Conservation (phyloP, 2,113 vertebrate genomes). For the Andinoacara biseriatus region DNA sequence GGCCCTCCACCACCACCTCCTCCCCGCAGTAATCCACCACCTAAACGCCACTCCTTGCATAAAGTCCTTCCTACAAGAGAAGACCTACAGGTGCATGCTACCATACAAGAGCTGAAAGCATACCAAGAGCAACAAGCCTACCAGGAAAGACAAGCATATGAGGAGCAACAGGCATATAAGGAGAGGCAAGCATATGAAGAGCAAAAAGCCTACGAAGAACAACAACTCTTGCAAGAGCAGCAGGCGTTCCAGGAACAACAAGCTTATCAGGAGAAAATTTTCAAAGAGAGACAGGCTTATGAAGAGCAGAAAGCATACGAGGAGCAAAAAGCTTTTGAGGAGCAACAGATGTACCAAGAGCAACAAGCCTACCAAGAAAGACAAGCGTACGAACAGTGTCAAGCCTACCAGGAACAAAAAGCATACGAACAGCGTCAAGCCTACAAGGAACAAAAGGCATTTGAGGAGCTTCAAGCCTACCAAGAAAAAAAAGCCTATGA, state of each 20-base stretch:
- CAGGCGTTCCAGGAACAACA: slow-evolving; percentile 59
- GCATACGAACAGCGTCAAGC: slow-evolving; percentile 58
- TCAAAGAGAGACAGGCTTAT: slow-evolving; percentile 69
- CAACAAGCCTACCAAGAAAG: slow-evolving; percentile 58
- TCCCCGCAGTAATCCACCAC: slow-evolving; percentile 77
- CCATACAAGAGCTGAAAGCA: slow-evolving; percentile 72
- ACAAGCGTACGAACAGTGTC: slow-evolving; percentile 54
- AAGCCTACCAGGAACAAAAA: slow-evolving; percentile 65
- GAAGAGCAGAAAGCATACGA: slow-evolving; percentile 65
- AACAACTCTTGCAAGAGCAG: slow-evolving; percentile 64
- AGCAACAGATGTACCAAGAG: slow-evolving; percentile 62
- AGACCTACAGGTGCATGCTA: slow-evolving; percentile 72
- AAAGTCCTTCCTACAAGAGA: slow-evolving; percentile 78
- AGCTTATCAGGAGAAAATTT: slow-evolving; percentile 68
- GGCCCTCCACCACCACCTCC: slow-evolving; percentile 84
- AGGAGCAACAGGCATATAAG: slow-evolving; percentile 62
- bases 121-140: slow-evolving; percentile 67
- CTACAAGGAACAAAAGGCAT: slow-evolving; percentile 49
- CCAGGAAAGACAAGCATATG: slow-evolving; percentile 60
- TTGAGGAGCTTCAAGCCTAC: slow-evolving; percentile 52
- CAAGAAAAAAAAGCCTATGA: slow-evolving; percentile 58
- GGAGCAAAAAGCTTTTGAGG: slow-evolving; percentile 64
- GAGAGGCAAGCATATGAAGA: slow-evolving; percentile 67
- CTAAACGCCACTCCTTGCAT: slow-evolving; percentile 80
- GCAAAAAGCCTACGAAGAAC: slow-evolving; percentile 68